A percentile compares a stretch with the other conserved stretches of the same genome.
phyloP scores from a whole-genome alignment of 2,113 vertebrate genomes.

The Condylura cristata region DNA sequence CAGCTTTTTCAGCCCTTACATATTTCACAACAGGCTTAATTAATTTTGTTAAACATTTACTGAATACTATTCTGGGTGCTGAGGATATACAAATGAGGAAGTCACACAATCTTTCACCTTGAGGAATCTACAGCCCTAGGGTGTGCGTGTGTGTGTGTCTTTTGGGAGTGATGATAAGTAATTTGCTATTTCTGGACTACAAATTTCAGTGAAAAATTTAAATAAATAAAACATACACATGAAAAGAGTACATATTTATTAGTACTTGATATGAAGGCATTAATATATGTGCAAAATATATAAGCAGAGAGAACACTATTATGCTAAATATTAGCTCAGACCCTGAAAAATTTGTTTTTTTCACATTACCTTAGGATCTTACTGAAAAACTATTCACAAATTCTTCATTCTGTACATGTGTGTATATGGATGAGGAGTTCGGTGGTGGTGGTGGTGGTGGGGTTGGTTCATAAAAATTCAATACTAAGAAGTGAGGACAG shows the following conservation, averaged over 20 bases:
- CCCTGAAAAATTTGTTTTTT: not conserved
- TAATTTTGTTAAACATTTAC: not conserved
- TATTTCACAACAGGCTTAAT: not conserved
- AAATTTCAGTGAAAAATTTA: not conserved
- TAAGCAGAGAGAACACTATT: not conserved
- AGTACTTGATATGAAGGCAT: not conserved
- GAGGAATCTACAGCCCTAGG: not conserved
- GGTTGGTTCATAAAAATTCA: not conserved
- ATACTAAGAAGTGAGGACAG: not conserved
- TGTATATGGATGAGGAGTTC: not conserved
- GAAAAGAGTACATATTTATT: slow-evolving; percentile 1
- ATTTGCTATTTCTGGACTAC: not conserved
- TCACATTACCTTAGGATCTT: not conserved
- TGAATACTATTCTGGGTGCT: not conserved
- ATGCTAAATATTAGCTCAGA: not conserved
- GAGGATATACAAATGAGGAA: not conserved
- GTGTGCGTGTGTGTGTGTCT: not conserved
- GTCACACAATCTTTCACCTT: not conserved
- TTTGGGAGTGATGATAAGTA: not conserved
- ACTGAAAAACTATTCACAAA: not conserved
- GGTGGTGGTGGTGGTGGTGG: too few species aligned
- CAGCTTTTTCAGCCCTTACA: not conserved
- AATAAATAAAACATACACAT: slow-evolving; percentile 5
- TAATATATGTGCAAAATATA: not conserved
- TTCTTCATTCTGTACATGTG: not conserved